phyloP scores from a whole-genome alignment of 2,113 vertebrate genomes.

The Malurus elegans region DNA sequence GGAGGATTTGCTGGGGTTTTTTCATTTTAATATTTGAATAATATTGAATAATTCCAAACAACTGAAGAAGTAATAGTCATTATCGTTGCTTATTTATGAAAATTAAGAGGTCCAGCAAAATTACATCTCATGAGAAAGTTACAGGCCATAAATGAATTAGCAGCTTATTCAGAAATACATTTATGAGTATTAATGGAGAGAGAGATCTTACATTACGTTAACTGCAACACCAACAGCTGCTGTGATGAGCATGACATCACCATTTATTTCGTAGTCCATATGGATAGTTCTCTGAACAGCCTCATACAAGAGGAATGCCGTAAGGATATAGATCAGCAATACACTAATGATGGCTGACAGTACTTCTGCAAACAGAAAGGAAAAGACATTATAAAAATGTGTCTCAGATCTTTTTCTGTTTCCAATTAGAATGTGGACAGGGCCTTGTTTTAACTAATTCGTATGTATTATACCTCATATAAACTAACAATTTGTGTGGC shows the following conservation, averaged over 20 bases:
- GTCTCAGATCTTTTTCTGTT: background rate
- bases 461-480: background rate
- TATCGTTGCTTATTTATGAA: background rate
- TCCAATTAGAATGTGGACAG: background rate
- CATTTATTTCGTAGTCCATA: slow-evolving; percentile 91
- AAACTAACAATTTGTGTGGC: background rate
- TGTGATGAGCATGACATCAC: slow-evolving; percentile 97
- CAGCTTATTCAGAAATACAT: slow-evolving; percentile 5
- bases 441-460: background rate
- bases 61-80: background rate
- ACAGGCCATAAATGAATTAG: background rate
- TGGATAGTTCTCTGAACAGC: slow-evolving; percentile 92
- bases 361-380: slow-evolving; percentile 82
- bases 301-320: slow-evolving; percentile 88
- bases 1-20: background rate
- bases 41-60: background rate
- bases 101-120: background rate
- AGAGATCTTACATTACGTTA: slow-evolving; percentile 87
- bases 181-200: background rate
- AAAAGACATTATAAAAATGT: background rate
- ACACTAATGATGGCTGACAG: slow-evolving; percentile 92
- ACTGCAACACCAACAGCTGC: slow-evolving; percentile 95
- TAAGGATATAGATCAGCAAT: slow-evolving; percentile 90
- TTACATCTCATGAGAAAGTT: background rate
- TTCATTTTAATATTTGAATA: background rate